phyloP scores from a whole-genome alignment of 2,113 vertebrate species.

The Xiphophorus maculatus region DNA sequence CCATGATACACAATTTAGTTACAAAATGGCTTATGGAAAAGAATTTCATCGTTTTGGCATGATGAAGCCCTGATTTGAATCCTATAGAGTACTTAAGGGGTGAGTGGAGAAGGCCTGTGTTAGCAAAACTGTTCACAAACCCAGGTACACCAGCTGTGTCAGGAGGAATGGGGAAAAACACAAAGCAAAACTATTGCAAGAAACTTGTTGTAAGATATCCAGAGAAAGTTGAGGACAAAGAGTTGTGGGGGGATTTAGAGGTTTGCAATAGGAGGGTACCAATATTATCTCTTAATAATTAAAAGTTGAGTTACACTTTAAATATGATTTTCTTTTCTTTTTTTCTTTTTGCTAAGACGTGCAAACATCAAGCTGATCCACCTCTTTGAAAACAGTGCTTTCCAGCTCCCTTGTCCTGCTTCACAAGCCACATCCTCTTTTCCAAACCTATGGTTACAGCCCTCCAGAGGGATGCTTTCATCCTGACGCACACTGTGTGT shows the following conservation, averaged over 20 bases:
- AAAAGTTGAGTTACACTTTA: background rate
- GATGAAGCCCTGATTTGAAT: background rate
- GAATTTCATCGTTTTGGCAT: background rate
- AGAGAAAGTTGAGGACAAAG: background rate
- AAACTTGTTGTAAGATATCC: background rate
- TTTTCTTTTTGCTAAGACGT: background rate
- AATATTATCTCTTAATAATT: background rate
- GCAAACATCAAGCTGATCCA: constrained; percentile 57
- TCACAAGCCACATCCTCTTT: constrained; percentile 67
- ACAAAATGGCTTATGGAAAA: background rate
- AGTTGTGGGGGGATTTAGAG: background rate
- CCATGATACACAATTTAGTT: background rate
- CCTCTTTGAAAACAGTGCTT: constrained; percentile 20
- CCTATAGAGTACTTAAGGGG: too few relatives aligned
- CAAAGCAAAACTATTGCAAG: background rate
- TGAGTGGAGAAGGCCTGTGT: too few relatives aligned
- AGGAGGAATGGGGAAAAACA: background rate
- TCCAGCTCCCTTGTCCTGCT: constrained; percentile 49
- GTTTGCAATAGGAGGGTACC: background rate
- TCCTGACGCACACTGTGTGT: constrained; percentile 75
- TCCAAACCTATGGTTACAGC: constrained; percentile 57
- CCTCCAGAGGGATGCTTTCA: constrained; percentile 76
- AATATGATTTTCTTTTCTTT: background rate
- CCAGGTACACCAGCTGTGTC: background rate
- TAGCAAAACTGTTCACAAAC: background rate